Conservation (phyloP, 2,113 vertebrate genomes). For the Centropristis striata region DNA sequence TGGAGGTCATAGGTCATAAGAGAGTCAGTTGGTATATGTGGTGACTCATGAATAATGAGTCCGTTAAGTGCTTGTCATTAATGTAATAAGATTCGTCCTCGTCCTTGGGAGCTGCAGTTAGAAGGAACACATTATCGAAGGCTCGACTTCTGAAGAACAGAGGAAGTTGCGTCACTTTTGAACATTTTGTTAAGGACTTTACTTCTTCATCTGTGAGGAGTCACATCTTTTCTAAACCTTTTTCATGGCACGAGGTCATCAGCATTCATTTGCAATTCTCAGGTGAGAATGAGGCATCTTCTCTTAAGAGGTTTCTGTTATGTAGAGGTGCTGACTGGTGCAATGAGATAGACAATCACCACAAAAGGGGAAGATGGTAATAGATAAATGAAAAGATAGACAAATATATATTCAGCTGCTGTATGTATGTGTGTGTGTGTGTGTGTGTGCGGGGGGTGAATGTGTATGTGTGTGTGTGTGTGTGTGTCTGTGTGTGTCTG, state of each 20-base stretch:
- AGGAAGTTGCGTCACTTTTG: slow-evolving; percentile 8
- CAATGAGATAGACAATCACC: background rate
- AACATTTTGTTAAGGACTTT: background rate
- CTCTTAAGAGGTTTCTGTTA: background rate
- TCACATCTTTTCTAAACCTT: background rate
- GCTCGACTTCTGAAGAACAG: background rate
- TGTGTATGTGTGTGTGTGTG: no score
- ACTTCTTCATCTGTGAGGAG: background rate
- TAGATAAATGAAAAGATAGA: no score
- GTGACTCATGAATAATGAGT: background rate
- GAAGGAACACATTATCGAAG: background rate
- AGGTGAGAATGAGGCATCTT: slow-evolving; percentile 8
- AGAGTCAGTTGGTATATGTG: background rate
- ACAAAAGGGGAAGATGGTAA: background rate
- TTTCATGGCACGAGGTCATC: background rate
- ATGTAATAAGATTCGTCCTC: background rate
- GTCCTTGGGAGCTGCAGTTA: slow-evolving; percentile 2
- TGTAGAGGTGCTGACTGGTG: background rate
- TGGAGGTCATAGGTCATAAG: background rate
- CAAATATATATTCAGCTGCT: slow-evolving; percentile 2
- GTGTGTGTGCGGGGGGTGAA: no score
- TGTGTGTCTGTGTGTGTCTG: no score
- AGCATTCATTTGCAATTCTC: background rate
- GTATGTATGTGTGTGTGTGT: no score
- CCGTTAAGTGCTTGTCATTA: background rate